phyloP scores from a whole-genome alignment of 2,888 invertebrate genomes.

The Epirrhoe tristata region DNA sequence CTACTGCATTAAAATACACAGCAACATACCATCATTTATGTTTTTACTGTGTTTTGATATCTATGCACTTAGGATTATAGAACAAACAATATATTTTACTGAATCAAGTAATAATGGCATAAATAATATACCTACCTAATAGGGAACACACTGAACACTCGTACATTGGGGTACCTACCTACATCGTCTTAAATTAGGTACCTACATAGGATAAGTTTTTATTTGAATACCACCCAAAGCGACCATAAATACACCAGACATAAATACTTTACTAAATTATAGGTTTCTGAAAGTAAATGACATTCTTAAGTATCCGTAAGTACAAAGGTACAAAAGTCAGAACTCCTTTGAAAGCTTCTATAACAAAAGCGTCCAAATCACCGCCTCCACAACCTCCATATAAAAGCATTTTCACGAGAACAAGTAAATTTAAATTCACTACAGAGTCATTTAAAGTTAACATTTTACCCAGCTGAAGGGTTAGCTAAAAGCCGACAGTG shows the following conservation, averaged over 20 bases:
- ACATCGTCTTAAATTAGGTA: no score
- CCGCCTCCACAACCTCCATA: neutral
- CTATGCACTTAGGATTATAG: no score
- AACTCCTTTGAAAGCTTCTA: neutral
- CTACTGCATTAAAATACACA: no score
- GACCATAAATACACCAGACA: neutral
- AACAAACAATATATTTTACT: no score
- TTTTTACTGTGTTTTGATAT: no score
- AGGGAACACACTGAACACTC: no score
- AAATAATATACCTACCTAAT: no score
- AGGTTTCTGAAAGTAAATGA: neutral
- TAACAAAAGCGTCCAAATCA: slow-evolving; percentile 9
- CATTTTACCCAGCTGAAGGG: slow-evolving; percentile 44
- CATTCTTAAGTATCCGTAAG: neutral
- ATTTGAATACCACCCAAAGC: no score
- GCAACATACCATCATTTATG: no score
- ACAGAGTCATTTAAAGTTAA: slow-evolving; percentile 40
- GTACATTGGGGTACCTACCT: no score
- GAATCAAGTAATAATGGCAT: no score
- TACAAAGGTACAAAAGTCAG: neutral
- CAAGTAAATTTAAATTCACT: slow-evolving; percentile 29
- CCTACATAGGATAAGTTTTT: no score
- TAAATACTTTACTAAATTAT: neutral
- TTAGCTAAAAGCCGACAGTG: slow-evolving; percentile 52
- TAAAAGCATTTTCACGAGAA: slow-evolving; percentile 24